Base-by-base conservation (phyloP, 2,113 vertebrate species). In the Cettia cetti region DNA sequence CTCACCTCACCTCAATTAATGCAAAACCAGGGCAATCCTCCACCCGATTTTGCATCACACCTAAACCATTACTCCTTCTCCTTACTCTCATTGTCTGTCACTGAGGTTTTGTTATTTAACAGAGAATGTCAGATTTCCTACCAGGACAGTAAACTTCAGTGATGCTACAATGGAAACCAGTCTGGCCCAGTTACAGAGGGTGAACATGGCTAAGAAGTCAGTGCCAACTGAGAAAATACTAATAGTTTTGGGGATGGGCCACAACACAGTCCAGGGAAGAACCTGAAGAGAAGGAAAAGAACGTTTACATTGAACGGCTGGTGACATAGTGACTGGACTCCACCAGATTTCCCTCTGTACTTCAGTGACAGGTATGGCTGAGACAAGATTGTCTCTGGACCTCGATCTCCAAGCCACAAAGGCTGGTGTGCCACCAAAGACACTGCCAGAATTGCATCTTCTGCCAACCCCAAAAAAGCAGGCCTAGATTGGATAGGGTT, bases 241-340 rank as follows among this genome's bases (percentile, higher is more conserved):
- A 31, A 60, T 47, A 35, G 9, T 59, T 64, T 59, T 28, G 65
- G 40, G 30, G 9, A 50, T 69, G 22, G 76, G 37, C 49, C 59
- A 42, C 53, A 80, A 7, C 30, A 80, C 27, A 86, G 53, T n/a
- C 10, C 15, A 50, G 15, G 18, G 24, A 64, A 68, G 13, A 33
- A 33, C 24, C 12, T 54, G 49, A 60, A 54, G 42, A 30, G 40
- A 42, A 21, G 9, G n/a, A 79, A 31, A 44, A 39, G 13, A 40
- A 57, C 37, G n/a, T 12, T 35, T 81, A 5, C 27, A 27, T 3
- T 30, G 16, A 63, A 27, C 16, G 79, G 40, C 10, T 64, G 39
- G 16, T 9, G 17, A 80, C 39, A 50, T 3, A n/a, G 16, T 17
- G 19, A 57, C 13, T 63, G 1, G 0, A 11, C 52, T 40, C 17